A percentile compares a stretch with the other conserved stretches of the same genome.
Evolutionary conservation across 37 sponge, comb jelly and placozoan genomes (phyloP).

Genomic region (Crambe crambe): DNA sequence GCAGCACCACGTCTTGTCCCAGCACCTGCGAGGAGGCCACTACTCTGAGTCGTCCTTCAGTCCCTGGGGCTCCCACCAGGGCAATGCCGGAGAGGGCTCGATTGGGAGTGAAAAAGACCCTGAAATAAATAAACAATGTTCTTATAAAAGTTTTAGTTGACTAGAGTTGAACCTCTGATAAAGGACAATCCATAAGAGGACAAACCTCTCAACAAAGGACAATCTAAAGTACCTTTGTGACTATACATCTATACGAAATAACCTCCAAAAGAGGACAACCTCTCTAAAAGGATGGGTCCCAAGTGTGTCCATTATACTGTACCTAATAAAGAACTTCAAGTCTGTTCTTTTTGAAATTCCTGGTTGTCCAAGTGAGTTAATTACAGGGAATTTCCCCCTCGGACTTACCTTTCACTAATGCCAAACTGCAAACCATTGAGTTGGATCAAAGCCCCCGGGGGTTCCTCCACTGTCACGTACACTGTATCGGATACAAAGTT

Average conservation of each 20-base stretch:
- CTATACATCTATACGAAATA: too few species aligned
- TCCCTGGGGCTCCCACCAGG: conserved; percentile 70
- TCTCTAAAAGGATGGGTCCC: too few species aligned
- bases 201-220: too few species aligned
- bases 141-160: background rate
- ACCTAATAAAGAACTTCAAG: too few species aligned
- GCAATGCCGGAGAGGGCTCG: conserved; percentile 65
- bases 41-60: conserved; percentile 52
- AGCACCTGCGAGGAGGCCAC: conserved; percentile 50
- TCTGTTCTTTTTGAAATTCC: too few species aligned
- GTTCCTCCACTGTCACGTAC: conserved; percentile 43
- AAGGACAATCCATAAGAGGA: too few species aligned
- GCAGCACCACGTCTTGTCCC: conserved; percentile 37
- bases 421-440: conserved; percentile 71
- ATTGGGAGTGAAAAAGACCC: conserved; percentile 68
- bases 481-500: conserved; percentile 38
- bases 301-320: too few species aligned
- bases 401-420: conserved; percentile 43
- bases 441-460: conserved; percentile 43
- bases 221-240: too few species aligned
- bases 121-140: background rate
- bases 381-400: background rate
- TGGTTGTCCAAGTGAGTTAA: too few species aligned
- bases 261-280: too few species aligned
- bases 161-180: background rate